Evolutionary conservation across 2,113 vertebrate species (phyloP), one percentile per base, ranked within the genome.

Genomic region (Chamaea fasciata): DNA sequence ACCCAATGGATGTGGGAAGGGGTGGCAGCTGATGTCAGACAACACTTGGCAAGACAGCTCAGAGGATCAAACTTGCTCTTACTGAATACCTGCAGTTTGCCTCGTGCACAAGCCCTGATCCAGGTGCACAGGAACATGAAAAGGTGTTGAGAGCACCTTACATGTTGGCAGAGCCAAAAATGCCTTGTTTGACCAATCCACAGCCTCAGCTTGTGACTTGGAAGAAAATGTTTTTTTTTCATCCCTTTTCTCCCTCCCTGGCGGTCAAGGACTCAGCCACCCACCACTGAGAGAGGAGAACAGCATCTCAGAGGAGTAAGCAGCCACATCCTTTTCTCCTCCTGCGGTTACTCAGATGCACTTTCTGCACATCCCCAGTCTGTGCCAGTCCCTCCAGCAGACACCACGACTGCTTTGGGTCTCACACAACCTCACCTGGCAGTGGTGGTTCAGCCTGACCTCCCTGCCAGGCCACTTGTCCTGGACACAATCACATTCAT

Each of bases 341-440:
- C 53, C 22, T 35, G 50, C 13, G 80, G 35, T 31, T 30, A n/a
- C n/a, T 31, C n/a, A 49, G 47, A 78, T 49, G 28, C 9, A 44
- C 15, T n/a, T 56, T 62, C n/a, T 73, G 41, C 57, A 28, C 49
- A 80, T 31, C 16, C 44, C 15, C 53, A 76, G 47, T 13, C 31
- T 15, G 11, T 85, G 46, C 31, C 31, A 47, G 30, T 15, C 26
- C 14, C 42, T 86, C n/a, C 53, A 59, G 44, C 26, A 57, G 74
- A 42, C 71, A 89, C 50, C 74, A 56, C 0, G 0, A 37, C 49
- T 69, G 33, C 46, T 26, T 15, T 0, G 0, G 30, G 5, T 47
- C 71, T 44, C 21, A 42, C 35, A 78, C n/a, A 71, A 19, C 73
- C 52, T 70, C 65, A 28, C 26, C 35, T 82, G 74, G 28, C 2